phyloP scores from a whole-genome alignment of 2,113 vertebrate genomes.

The Carlito syrichta region DNA sequence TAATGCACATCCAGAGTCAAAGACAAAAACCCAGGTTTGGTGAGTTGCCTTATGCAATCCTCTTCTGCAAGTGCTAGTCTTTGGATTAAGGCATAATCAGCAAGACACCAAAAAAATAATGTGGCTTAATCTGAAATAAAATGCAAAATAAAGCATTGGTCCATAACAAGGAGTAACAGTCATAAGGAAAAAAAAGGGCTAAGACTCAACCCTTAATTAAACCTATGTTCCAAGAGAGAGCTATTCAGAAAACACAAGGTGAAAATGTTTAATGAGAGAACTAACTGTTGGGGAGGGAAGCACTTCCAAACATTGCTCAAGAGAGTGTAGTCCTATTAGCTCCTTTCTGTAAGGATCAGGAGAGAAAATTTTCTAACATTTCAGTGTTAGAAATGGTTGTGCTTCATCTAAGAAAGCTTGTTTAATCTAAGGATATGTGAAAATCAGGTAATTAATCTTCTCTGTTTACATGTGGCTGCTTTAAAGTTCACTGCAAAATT shows the following conservation, averaged over 20 bases:
- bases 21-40: background rate
- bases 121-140: background rate
- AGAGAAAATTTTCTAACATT: conserved; percentile 13
- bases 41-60: background rate
- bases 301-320: background rate
- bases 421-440: background rate
- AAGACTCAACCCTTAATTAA: background rate
- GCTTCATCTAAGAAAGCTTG: conserved; percentile 7
- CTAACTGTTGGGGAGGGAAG: background rate
- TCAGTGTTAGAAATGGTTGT: background rate
- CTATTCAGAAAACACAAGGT: conserved; percentile 1
- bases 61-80: background rate
- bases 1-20: background rate
- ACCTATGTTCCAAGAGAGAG: background rate
- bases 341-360: background rate
- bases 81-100: background rate
- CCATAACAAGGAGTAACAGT: background rate
- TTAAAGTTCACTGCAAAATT: conserved; percentile 35
- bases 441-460: background rate
- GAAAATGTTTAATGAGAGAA: background rate
- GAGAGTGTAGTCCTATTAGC: background rate
- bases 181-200: background rate
- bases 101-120: background rate
- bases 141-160: background rate
- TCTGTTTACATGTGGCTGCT: background rate